Evolutionary conservation across 2,797 vertebrate species (phyloP).

Genomic region (Avahi laniger): DNA sequence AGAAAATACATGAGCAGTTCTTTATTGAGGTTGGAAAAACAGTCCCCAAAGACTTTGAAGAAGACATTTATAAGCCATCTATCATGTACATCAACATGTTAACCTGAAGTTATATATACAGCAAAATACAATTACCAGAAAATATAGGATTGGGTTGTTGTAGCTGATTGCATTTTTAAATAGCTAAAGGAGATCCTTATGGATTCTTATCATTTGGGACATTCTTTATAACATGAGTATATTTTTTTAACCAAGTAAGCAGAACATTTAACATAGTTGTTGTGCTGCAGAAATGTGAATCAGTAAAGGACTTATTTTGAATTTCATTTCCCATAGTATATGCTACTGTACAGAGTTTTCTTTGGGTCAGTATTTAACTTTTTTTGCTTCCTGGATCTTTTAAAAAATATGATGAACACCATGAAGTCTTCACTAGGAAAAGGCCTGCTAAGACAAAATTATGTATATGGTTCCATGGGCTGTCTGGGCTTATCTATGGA

Average conservation of each 20-base stretch:
- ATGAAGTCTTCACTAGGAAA: constrained; percentile 24
- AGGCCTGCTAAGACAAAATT: neutral
- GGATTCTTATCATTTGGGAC: neutral
- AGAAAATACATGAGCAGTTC: neutral
- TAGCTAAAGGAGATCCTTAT: neutral
- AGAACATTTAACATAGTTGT: constrained; percentile 5
- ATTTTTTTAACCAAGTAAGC: constrained; percentile 8
- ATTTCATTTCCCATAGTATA: constrained; percentile 4
- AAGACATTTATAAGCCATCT: constrained; percentile 33
- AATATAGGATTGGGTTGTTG: neutral
- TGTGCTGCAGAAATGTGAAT: constrained; percentile 44
- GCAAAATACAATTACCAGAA: constrained; percentile 3
- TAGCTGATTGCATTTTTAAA: constrained; percentile 27
- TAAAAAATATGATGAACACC: neutral
- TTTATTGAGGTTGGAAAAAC: neutral
- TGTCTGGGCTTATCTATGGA: neutral
- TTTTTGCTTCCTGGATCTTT: neutral
- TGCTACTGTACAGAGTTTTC: neutral
- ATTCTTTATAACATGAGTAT: neutral
- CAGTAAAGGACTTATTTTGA: constrained; percentile 21
- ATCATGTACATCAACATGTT: neutral
- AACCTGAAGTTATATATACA: constrained; percentile 22
- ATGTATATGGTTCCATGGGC: neutral
- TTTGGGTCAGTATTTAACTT: constrained; percentile 2
- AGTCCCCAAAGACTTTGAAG: neutral